Evolutionary conservation across 92 coral and sea anemone species (phyloP), one percentile per base, ranked within the genome.

Genomic region (Epizoanthus fatuus): DNA sequence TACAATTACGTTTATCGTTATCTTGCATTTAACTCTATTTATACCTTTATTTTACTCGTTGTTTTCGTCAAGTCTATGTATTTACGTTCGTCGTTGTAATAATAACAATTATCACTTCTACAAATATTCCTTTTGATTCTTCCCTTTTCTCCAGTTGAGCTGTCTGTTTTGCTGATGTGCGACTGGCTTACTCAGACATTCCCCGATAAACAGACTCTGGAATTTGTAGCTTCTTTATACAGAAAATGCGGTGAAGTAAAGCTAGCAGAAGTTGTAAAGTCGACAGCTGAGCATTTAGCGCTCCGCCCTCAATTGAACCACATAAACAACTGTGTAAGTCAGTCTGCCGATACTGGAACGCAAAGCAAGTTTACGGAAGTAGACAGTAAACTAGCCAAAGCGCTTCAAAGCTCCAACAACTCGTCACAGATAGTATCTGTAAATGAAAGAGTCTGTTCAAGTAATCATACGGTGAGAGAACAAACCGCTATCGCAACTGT

Each of bases 131-230:
- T 49, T 9, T 49, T 38, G 32, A 7, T 57, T 19, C 58, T 76
- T 78, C 39, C 19, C 40, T 56, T 19, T 16, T 38, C 14, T 25
- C 3, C 76, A 86, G 93, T 79, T 44, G 73, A 73, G 39, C 52
- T 89, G 38, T 29, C 90, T 39, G 86, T 58, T 6, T 47, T 86
- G 75, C 11, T 89, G 22, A 72, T 74, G 63, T 72, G 86, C 20
- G 91, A 89, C 86, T 89, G 93, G 93, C 57, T 89, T n/a, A 69
- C 16, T 44, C 55, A 53, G 5, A 9, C 82, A 17, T 77, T 77
- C 82, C 70, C 55, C 62, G 70, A 77, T 19, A 56, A 60, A 20
- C 42, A 60, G 69, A 60, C 63, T 62, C 63, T 77, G 71, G 40
- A 62, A 8, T 17, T 77, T 77, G 82, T 77, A 2, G 69, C 69